Base-by-base conservation (phyloP, 1,140 invertebrate genomes). In the Drosophila pachea region DNA sequence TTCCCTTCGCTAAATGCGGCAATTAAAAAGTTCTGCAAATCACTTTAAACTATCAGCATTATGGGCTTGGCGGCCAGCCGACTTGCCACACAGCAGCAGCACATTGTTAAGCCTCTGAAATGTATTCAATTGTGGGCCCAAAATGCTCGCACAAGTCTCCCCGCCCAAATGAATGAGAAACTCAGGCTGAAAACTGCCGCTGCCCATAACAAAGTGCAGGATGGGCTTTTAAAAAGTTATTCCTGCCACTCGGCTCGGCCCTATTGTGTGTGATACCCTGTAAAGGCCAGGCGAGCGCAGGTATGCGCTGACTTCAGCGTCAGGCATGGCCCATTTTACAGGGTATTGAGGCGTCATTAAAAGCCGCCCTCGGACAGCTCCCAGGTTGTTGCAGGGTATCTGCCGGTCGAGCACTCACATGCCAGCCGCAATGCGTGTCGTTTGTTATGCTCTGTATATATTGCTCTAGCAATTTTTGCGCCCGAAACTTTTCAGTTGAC, bases 1-100 rank as follows among this genome's bases (percentile, higher is more conserved):
- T 4, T 22, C 7, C 5, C n/a, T 29, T 47, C 8, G 40, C 47
- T 58, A 47, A 29, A 38, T 83, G 59, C 65, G 22, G 40, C 66
- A 74, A 69, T 78, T 77, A 81, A 61, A 75, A 82, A 82, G 59
- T 82, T 82, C 84, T 58, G 38, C 61, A 68, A 74, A 74, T 68
- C 66, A 68, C 59, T 78, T 78, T 36, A 62, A 62, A 66, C 62
- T 72, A 54, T 55, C 60, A 71, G 55, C 31, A 54, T 71, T 56
- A 53, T 43, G 47, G 58, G 52, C 54, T 71, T 66, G 68, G 74
- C 68, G 60, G 63, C 53, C 33, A 4, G 35, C 58, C 56, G 52
- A 65, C 60, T 67, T 49, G 40, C n/a, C n/a, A n/a, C n/a, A n/a
- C n/a, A n/a, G n/a, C n/a, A n/a, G n/a, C 45, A 55, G 7, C 35